These are phyloP conservation scores for Podotricha telesiphe DNA, from an alignment of 2,888 invertebrate species.

Conservation along the genomic window DNA sequence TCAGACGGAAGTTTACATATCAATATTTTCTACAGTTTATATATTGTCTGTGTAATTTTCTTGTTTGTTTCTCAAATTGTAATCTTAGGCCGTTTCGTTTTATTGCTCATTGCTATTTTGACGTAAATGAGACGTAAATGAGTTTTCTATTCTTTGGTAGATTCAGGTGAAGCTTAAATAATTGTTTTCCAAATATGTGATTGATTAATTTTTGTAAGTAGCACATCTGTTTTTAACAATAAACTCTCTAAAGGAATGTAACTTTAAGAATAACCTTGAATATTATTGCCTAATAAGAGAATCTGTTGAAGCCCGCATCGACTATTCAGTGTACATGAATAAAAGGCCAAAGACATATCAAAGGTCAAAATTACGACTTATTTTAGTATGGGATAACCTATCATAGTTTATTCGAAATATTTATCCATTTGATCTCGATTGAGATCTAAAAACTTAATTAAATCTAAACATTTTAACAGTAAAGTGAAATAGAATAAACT, in stretches of 20 bases:
- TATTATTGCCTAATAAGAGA: conserved; percentile 4
- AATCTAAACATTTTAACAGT: no score
- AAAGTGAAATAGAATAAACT: no score
- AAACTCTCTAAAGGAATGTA: neutral
- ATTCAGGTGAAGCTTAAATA: no score
- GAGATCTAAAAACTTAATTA: no score
- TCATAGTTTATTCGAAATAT: neutral
- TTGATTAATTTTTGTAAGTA: neutral
- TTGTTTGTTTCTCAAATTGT: conserved; percentile 1
- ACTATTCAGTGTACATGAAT: conserved; percentile 20
- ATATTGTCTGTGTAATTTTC: conserved; percentile 29
- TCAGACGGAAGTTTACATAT: conserved; percentile 47
- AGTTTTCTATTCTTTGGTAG: no score
- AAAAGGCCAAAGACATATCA: conserved; percentile 16
- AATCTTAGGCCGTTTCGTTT: neutral
- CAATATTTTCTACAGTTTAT: conserved; percentile 40
- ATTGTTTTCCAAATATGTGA: no score
- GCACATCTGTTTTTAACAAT: neutral
- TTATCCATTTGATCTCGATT: no score
- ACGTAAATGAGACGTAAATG: no score
- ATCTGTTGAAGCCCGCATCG: conserved; percentile 17
- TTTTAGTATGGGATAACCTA: neutral
- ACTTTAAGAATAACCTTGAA: conserved; percentile 6
- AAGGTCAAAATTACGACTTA: conserved; percentile 9
- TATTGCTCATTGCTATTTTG: no score